Percentiles rank a stretch among this genome's conserved stretches.
Evolutionary conservation across 1,140 invertebrate genomes (phyloP).

Genomic region (Bradynema listronoti): DNA sequence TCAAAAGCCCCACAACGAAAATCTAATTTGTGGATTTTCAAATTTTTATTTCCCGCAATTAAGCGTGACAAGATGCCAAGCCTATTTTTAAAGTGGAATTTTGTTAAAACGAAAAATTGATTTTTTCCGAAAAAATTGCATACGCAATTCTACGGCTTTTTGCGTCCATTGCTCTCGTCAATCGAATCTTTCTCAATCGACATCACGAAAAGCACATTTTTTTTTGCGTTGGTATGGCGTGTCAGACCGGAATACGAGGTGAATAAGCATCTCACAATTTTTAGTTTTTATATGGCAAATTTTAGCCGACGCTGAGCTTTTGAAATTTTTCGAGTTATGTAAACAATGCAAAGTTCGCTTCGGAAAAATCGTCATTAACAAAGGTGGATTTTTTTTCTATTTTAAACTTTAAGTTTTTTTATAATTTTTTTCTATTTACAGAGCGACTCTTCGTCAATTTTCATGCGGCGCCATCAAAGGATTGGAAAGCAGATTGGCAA

Average conservation of each 20-base stretch:
- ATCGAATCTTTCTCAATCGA: too few relatives aligned
- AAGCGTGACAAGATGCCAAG: too few relatives aligned
- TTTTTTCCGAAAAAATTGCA: too few relatives aligned
- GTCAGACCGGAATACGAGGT: conserved; percentile 57
- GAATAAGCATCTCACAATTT: conserved; percentile 17
- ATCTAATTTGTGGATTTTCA: too few relatives aligned
- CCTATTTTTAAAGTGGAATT: too few relatives aligned
- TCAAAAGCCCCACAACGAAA: too few relatives aligned
- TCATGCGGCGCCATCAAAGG: conserved; percentile 66
- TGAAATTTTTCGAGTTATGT: conserved; percentile 53
- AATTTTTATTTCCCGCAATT: too few relatives aligned
- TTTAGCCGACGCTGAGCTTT: conserved; percentile 48
- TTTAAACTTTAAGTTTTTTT: conserved; percentile 11
- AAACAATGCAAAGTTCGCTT: conserved; percentile 55
- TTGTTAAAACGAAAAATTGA: too few relatives aligned
- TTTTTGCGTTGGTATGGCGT: conserved; percentile 41
- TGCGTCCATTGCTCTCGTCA: too few relatives aligned
- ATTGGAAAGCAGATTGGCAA: conserved; percentile 76
- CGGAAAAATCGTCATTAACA: conserved; percentile 55
- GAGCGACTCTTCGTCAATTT: conserved; percentile 71
- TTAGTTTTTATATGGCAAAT: not conserved
- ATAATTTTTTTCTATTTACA: conserved; percentile 58
- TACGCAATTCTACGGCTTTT: too few relatives aligned
- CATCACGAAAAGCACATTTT: not conserved
- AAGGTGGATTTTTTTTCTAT: conserved; percentile 30